Conservation (phyloP, 2,888 invertebrate genomes). For the Stegophylla sp. region DNA sequence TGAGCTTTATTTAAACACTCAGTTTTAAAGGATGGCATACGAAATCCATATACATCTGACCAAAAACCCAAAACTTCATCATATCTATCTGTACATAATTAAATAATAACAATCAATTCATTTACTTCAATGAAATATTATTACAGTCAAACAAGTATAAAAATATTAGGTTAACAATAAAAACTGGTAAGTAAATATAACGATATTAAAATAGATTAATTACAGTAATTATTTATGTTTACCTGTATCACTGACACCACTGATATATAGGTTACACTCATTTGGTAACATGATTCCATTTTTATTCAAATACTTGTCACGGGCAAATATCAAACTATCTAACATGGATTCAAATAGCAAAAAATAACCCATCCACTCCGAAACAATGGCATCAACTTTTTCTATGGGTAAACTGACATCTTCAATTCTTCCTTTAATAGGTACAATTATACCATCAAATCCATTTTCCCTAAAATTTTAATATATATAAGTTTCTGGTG, state of each 20-base stretch:
- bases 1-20: constrained; percentile 82
- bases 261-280: constrained; percentile 80
- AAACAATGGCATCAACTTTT: constrained; percentile 89
- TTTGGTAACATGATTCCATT: constrained; percentile 84
- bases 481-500: too few relatives aligned
- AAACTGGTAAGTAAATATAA: too few relatives aligned
- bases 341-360: constrained; percentile 95
- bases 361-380: constrained; percentile 99
- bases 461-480: constrained; percentile 73
- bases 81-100: constrained; percentile 70
- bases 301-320: constrained; percentile 79
- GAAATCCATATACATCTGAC: constrained; percentile 92
- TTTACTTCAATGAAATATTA: not conserved
- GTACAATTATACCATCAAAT: constrained; percentile 74
- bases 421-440: constrained; percentile 86
- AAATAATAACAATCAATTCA: not conserved
- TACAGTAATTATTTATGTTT: constrained; percentile 61
- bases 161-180: too few relatives aligned
- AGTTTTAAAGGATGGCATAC: constrained; percentile 89
- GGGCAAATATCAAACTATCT: constrained; percentile 88
- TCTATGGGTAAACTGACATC: constrained; percentile 77
- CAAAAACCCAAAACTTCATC: constrained; percentile 81
- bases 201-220: not conserved
- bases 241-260: constrained; percentile 79
- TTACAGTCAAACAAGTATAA: not conserved